Base-by-base conservation (phyloP, 2,888 invertebrate genomes). In the Calliphora vomitoria region DNA sequence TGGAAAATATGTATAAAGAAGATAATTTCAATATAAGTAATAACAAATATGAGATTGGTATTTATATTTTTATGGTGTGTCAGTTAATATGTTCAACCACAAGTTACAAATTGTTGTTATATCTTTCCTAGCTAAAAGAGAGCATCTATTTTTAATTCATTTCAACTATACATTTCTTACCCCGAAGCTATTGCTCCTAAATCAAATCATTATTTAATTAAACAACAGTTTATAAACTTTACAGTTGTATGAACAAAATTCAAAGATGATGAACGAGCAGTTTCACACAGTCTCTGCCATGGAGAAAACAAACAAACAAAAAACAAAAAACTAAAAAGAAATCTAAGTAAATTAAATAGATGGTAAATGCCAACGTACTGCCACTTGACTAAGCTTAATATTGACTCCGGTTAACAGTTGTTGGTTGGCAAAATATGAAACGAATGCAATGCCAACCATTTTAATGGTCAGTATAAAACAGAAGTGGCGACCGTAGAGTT, bases 321-420 rank as follows among this genome's bases (percentile, higher is more conserved):
- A n/a, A n/a, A n/a, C n/a, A n/a, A n/a, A n/a, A n/a, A 60, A 20
- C 15, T 2, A 53, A 53, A 41, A 41, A 8, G 25, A 66, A 50
- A 60, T 68, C 47, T 10, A 79, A 83, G 64, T 72, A 71, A 87
- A 87, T 83, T 76, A 80, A 76, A 83, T 58, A 41, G 20, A 31
- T 50, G 66, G 71, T 72, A 58, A 83, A 64, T 75, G 69, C 71
- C 66, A 82, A 41, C 53, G 76, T 53, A 62, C 10, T 53, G 53
- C 53, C 83, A 83, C 78, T 83, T 78, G 64, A 71, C 44, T 72
- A 44, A 72, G 13, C 58, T 66, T 79, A 47, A 72, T 47, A 79
- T 66, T 72, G 62, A 84, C 44, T 66, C 10, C 38, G 44, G 53
- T 78, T 64, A 55, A 55, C 69, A 78, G 44, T 71, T 71, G 75